Percentiles rank a stretch among this genome's conserved stretches.
These are phyloP conservation scores for Rambutsinella grinnellia DNA, from an alignment of 2,888 invertebrate genomes.

Conservation along the genomic window DNA sequence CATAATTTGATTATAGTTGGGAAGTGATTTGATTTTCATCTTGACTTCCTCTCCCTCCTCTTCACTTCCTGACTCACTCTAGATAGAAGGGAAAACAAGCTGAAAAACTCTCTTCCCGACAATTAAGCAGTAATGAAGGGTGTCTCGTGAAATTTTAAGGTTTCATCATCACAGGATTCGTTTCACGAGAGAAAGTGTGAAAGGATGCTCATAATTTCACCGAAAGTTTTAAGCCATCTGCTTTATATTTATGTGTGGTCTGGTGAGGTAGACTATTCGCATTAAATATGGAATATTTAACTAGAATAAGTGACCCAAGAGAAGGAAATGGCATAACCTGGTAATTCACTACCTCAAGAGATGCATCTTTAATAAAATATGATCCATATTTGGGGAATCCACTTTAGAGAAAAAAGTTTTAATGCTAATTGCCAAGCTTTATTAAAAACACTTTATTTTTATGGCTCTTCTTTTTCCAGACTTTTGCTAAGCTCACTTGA, in stretches of 20 bases:
- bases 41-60: neutral
- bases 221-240: neutral
- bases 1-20: neutral
- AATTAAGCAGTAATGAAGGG: conserved; percentile 35
- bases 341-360: neutral
- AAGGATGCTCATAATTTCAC: too few species aligned
- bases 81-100: neutral
- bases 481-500: too few species aligned
- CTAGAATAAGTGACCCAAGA: too few species aligned
- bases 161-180: too few species aligned
- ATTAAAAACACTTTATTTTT: neutral
- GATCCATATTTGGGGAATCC: neutral
- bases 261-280: neutral
- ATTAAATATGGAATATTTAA: too few species aligned
- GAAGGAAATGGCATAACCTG: neutral
- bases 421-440: neutral
- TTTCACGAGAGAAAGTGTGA: conserved; percentile 7
- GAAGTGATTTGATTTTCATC: neutral
- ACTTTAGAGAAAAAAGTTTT: neutral
- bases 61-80: neutral
- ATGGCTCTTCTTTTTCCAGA: too few species aligned
- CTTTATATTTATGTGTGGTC: neutral
- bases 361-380: neutral
- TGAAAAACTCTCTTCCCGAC: neutral
- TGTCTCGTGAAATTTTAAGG: conserved; percentile 2